These are phyloP conservation scores for Aleadryas rufinucha DNA, from an alignment of 2,113 vertebrate genomes.

Conservation along the genomic window DNA sequence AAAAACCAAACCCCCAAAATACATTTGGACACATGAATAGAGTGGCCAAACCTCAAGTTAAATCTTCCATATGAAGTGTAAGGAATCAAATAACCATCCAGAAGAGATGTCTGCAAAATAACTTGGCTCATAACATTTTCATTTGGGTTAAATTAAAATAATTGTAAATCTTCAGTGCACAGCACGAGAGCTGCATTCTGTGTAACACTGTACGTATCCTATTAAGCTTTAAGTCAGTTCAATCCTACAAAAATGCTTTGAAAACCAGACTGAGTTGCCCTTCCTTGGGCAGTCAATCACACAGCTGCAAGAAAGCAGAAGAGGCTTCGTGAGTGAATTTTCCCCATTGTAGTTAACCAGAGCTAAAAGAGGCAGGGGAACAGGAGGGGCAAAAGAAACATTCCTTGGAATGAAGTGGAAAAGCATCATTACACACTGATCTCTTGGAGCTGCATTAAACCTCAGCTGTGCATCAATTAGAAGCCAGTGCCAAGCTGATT, in stretches of 20 bases:
- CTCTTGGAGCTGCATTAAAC: neutral
- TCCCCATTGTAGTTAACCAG: neutral
- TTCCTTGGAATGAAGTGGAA: neutral
- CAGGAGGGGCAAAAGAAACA: neutral
- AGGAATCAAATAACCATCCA: conserved; percentile 60
- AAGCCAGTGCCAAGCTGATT: neutral
- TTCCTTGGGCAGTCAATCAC: neutral
- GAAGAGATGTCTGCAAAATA: conserved; percentile 54
- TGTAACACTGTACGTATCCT: neutral
- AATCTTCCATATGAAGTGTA: conserved; percentile 48
- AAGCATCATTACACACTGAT: conserved; percentile 30
- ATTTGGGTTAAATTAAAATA: conserved; percentile 70
- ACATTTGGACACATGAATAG: neutral
- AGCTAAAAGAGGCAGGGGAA: conserved; percentile 15
- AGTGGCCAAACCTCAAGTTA: conserved; percentile 32
- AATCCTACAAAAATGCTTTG: conserved; percentile 23
- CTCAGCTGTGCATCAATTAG: conserved; percentile 30
- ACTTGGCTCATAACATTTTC: conserved; percentile 54
- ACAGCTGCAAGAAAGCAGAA: neutral
- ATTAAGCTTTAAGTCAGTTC: neutral
- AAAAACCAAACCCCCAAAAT: neutral
- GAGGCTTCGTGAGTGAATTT: neutral
- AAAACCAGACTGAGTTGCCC: conserved; percentile 1
- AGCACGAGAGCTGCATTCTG: conserved; percentile 20
- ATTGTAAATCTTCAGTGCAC: conserved; percentile 45